phyloP scores from a whole-genome alignment of 2,113 vertebrate genomes.

The Clupea harengus region DNA sequence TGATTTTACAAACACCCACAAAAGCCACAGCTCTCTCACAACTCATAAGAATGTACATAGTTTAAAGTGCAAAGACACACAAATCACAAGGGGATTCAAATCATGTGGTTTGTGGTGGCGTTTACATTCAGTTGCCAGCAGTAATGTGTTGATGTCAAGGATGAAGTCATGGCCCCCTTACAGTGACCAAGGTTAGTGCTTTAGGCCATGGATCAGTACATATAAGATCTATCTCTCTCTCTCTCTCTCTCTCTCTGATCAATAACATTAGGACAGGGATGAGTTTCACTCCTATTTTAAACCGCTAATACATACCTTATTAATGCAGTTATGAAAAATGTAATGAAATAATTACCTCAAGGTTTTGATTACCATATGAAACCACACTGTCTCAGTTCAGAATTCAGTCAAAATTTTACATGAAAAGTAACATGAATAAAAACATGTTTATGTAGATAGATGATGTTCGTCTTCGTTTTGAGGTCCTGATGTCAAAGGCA shows the following conservation, averaged over 20 bases:
- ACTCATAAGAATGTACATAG: not conserved
- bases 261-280: too few species aligned
- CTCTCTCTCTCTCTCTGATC: too few species aligned
- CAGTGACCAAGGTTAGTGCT: not conserved
- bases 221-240: not conserved
- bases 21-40: not conserved
- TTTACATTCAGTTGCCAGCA: too few species aligned
- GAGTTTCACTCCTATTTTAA: too few species aligned
- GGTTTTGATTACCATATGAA: too few species aligned
- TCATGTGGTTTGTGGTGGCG: not conserved
- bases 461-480: not conserved
- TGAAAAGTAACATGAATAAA: not conserved
- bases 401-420: too few species aligned
- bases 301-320: too few species aligned
- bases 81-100: not conserved
- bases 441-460: not conserved
- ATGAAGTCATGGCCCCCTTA: not conserved
- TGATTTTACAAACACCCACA: not conserved
- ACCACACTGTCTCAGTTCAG: too few species aligned
- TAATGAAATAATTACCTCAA: too few species aligned
- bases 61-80: not conserved
- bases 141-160: too few species aligned
- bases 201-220: not conserved
- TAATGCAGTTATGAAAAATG: too few species aligned
- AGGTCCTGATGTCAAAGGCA: not conserved